phyloP scores from a whole-genome alignment of 2,888 invertebrate genomes.

The Mesochorus sp. region DNA sequence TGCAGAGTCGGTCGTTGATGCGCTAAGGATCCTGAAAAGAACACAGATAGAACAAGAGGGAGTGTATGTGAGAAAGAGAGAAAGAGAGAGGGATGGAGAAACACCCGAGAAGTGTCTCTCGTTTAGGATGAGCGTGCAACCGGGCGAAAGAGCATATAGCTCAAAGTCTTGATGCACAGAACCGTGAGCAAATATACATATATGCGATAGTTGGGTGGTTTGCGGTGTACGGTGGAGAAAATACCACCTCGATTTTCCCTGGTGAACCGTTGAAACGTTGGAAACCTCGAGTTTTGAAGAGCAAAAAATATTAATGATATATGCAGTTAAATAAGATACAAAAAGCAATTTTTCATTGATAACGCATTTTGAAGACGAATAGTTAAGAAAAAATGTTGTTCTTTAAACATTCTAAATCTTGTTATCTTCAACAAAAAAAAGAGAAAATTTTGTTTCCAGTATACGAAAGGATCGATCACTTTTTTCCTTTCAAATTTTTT shows the following conservation, averaged over 20 bases:
- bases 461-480: too few species aligned
- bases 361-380: too few species aligned
- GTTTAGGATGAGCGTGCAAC: constrained; percentile 37
- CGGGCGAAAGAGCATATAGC: not conserved
- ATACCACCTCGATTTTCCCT: not conserved
- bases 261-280: not conserved
- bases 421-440: too few species aligned
- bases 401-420: too few species aligned
- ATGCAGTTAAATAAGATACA: too few species aligned
- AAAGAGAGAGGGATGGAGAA: not conserved
- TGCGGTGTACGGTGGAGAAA: constrained; percentile 12
- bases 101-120: constrained; percentile 39
- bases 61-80: constrained; percentile 1
- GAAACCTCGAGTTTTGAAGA: not conserved
- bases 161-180: constrained; percentile 20
- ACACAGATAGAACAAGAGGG: constrained; percentile 22
- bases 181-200: too few species aligned
- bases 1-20: constrained; percentile 58
- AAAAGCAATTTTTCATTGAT: too few species aligned
- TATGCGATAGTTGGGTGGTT: constrained; percentile 16
- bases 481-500: too few species aligned
- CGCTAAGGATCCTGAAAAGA: constrained; percentile 62
- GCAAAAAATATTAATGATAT: not conserved
- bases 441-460: too few species aligned
- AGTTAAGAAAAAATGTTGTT: too few species aligned